Base-by-base conservation (phyloP, 2,113 vertebrate genomes). In the Rhinogobius similis region DNA sequence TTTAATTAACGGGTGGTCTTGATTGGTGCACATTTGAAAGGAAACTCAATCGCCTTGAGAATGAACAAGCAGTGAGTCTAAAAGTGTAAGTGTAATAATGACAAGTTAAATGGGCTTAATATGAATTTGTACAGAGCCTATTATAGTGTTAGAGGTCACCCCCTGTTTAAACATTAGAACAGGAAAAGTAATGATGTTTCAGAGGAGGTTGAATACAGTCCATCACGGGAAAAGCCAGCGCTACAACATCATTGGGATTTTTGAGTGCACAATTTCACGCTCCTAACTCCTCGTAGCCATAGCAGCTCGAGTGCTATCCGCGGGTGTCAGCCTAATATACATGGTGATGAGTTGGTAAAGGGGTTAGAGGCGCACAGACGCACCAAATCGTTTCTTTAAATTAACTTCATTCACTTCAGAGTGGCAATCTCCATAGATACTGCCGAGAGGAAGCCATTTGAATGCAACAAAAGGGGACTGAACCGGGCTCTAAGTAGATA, bases 231-330 rank as follows among this genome's bases (percentile, higher is more conserved):
- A 81, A 62, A 70, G 79, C 72, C 16, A 50, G 71, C 44, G 67
- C 78, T 78, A 78, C 18, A 77, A 75, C 83, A 73, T 66, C 75
- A 73, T 82, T 53, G 21, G 78, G 80, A 79, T 71, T 84, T 79
- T 78, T 70, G 48, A 86, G 78, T 84, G 79, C 69, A 77, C 83
- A 89, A 90, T 90, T 90, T 91, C 90, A 91, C 70, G 81, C 65
- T 82, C 65, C 69, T 73, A 76, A 82, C 83, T 84, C 80, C 80
- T 75, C 50, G 3, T 64, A 68, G 73, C 73, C 46, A 73, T 78
- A 81, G 83, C 64, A 41, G 80, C 61, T 81, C 78, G 87, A 88
- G 82, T 84, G 75, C 76, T 76, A 78, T 82, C 86, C 71, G 74
- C 76, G 80, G 81, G 84, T 65, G 77, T 66, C 83, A 75, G 81